Evolutionary conservation across 2,113 vertebrate genomes (phyloP), one percentile per base, ranked within the genome.

Genomic region (Galbula dea): DNA sequence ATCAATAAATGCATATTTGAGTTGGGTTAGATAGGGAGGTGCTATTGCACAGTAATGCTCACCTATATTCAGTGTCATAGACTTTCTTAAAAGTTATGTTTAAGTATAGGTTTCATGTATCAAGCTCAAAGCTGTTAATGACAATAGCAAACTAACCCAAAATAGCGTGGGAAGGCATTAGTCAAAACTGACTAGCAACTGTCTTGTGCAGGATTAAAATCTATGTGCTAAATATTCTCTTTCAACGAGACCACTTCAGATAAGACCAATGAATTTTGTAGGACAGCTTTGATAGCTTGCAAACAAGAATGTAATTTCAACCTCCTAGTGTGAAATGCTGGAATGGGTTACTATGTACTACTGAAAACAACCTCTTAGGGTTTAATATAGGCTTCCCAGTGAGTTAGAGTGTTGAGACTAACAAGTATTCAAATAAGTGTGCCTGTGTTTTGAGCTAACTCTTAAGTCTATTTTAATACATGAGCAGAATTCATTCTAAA

Each of bases 11-110:
- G 75, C 52, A 12, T 91, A 73, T 72, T 94, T 78, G 69, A 86
- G 77, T 96, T 20, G 12, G 93, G 85, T 92, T 80, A 81, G 91
- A 46, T 83, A 95, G 93, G 85, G 93, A 94, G 89, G 78, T 73
- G 81, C 78, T 91, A 80, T 89, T 92, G 93, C 96, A 96, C 93
- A 81, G 91, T 93, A 86, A 91, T 89, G 93, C 82, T 94, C 78
- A 86, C 82, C 89, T 59, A 57, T 61, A 52, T 78, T 88, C 84
- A 52, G 78, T 81, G 59, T 88, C 88, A 88, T 5, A 90, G 73
- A 55, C 67, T 63, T 93, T 59, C 37, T 30, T 41, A 72, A 94
- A 87, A 62, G 54, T 51, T 73, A 11, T n/a, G 49, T 80, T 69
- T 85, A 88, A 80, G 79, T 80, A 63, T 20, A 77, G 51, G 63